Conservation (phyloP, 2,113 vertebrate species). For the Willisornis vidua region DNA sequence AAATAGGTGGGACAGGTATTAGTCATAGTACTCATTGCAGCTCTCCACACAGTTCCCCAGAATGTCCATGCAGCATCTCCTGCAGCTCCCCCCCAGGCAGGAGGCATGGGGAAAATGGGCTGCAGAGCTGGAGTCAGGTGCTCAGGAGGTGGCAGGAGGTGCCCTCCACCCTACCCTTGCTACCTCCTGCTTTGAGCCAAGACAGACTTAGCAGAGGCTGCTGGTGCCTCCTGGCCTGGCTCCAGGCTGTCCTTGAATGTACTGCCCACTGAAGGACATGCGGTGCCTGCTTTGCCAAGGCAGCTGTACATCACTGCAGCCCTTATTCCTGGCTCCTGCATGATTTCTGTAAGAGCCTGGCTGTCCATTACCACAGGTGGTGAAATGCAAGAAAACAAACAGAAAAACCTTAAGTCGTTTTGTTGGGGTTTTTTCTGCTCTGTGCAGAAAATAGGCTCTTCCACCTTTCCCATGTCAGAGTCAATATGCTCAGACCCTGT, state of each 20-base stretch:
- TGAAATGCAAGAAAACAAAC: neutral
- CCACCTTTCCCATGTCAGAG: neutral
- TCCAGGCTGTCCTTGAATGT: neutral
- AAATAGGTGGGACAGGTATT: neutral
- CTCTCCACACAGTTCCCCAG: neutral
- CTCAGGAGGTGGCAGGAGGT: neutral
- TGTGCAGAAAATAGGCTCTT: neutral
- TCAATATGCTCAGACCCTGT: neutral
- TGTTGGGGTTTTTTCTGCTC: neutral
- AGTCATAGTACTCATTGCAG: fast-evolving
- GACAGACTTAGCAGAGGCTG: neutral
- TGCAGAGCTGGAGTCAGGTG: neutral
- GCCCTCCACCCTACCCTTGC: neutral
- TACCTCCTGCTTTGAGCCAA: neutral
- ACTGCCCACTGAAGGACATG: neutral
- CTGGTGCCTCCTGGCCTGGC: neutral
- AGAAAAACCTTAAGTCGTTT: neutral
- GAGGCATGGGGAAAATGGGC: neutral
- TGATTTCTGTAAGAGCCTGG: neutral
- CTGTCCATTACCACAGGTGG: neutral
- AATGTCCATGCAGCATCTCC: neutral
- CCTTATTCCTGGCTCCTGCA: neutral
- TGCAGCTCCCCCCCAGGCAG: neutral
- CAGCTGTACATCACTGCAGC: neutral
- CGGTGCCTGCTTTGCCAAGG: neutral